These are phyloP conservation scores for Steromphala cineraria DNA, from an alignment of 2,888 invertebrate genomes.

Conservation along the genomic window DNA sequence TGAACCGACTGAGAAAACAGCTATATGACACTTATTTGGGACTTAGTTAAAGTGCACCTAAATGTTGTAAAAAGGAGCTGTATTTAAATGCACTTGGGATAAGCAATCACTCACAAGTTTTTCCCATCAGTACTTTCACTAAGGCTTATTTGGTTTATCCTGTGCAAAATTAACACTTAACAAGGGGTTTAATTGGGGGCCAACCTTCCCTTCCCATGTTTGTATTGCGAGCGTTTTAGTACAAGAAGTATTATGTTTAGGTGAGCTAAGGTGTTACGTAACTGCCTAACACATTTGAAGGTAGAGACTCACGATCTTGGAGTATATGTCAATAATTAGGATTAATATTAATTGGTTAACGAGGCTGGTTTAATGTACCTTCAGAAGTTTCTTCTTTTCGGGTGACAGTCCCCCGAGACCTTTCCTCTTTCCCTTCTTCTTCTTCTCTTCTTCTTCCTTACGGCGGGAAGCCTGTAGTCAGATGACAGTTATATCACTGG, in stretches of 20 bases:
- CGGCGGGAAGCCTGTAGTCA: slow-evolving; percentile 53
- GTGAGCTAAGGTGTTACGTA: slow-evolving; percentile 13
- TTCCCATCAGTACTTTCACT: background rate
- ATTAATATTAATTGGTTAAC: slow-evolving; percentile 20
- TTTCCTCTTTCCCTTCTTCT: slow-evolving; percentile 98
- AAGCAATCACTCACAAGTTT: background rate
- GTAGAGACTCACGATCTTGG: background rate
- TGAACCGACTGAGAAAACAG: background rate
- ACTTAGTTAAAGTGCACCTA: background rate
- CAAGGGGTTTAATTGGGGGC: background rate
- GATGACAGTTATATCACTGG: background rate
- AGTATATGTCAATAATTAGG: slow-evolving; percentile 13
- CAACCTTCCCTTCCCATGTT: background rate
- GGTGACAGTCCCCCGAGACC: slow-evolving; percentile 92
- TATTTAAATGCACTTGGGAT: slow-evolving; percentile 9
- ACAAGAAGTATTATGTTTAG: slow-evolving; percentile 18
- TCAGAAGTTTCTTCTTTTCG: slow-evolving; percentile 99
- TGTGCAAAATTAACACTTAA: background rate
- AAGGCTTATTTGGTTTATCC: background rate
- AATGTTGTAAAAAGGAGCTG: background rate
- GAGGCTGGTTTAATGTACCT: slow-evolving; percentile 81
- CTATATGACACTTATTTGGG: background rate
- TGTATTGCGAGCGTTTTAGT: slow-evolving; percentile 18
- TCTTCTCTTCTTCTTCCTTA: slow-evolving; percentile 95
- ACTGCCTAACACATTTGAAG: slow-evolving; percentile 19